phyloP scores from a whole-genome alignment of 2,797 vertebrate genomes.

The Sebastes trivittatus region DNA sequence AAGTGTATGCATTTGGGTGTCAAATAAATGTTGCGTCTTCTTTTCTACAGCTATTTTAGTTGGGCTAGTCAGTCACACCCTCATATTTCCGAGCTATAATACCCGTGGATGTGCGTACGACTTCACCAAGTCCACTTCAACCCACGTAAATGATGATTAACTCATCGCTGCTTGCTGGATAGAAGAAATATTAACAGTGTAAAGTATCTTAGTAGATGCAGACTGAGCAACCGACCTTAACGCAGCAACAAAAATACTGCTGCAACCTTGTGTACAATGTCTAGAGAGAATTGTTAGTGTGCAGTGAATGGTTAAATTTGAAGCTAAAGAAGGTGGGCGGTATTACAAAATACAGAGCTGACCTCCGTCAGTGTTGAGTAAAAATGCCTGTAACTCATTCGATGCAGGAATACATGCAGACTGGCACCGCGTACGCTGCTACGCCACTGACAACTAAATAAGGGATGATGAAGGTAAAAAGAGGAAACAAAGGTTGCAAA shows the following conservation, averaged over 20 bases:
- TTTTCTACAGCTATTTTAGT: conserved; percentile 21
- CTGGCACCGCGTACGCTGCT: conserved; percentile 19
- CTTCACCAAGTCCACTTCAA: conserved; percentile 27
- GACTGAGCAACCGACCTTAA: neutral
- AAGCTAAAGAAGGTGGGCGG: conserved; percentile 16
- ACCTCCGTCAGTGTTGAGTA: conserved; percentile 13
- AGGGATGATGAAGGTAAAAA: conserved; percentile 56
- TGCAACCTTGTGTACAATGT: neutral
- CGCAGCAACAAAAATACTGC: neutral
- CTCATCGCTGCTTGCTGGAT: neutral
- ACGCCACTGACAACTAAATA: conserved; percentile 58
- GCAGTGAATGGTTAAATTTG: conserved; percentile 25
- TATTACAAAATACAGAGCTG: conserved; percentile 33
- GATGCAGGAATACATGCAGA: conserved; percentile 15
- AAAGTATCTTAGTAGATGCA: neutral
- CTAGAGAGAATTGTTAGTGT: conserved; percentile 12
- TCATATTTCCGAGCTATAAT: conserved; percentile 23
- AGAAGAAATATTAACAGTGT: neutral
- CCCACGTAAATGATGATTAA: conserved; percentile 13
- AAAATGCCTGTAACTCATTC: conserved; percentile 11
- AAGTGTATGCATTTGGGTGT: conserved; percentile 25
- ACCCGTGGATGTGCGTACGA: conserved; percentile 3
- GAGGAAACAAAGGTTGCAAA: conserved; percentile 53
- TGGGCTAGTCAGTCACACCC: conserved; percentile 21
- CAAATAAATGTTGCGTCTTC: neutral